Conservation (phyloP, 2,888 invertebrate species). For the Beris morrisii region DNA sequence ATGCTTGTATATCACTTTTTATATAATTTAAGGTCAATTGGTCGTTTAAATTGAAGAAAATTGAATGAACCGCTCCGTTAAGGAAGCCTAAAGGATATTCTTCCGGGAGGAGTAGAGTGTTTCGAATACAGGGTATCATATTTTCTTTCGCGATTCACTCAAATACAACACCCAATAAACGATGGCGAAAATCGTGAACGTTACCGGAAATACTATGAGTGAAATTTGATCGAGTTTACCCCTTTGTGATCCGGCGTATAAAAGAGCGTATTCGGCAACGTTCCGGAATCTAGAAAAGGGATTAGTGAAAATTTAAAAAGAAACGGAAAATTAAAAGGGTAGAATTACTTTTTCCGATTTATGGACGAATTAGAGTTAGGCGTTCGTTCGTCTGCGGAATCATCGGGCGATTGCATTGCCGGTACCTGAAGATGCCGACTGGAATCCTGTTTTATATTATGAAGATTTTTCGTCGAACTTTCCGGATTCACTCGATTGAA, state of each 20-base stretch:
- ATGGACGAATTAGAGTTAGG: conserved; percentile 31
- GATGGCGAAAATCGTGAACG: conserved; percentile 62
- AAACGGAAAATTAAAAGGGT: no score
- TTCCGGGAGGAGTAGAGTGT: background rate
- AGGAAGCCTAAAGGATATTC: no score
- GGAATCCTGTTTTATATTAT: conserved; percentile 24
- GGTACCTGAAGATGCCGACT: conserved; percentile 23
- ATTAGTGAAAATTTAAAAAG: no score
- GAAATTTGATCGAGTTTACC: conserved; percentile 64
- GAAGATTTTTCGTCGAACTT: conserved; percentile 34
- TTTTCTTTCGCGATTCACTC: conserved; percentile 57
- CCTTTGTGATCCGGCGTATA: conserved; percentile 66
- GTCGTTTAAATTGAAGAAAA: no score
- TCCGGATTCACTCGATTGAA: conserved; percentile 44
- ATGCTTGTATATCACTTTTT: no score
- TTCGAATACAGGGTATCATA: conserved; percentile 41
- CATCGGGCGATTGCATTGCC: conserved; percentile 36
- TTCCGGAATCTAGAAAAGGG: conserved; percentile 51
- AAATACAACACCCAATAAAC: conserved; percentile 66
- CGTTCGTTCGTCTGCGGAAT: conserved; percentile 31
- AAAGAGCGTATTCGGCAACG: conserved; percentile 59
- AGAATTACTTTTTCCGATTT: conserved; percentile 39
- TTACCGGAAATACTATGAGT: conserved; percentile 63
- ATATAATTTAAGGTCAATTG: no score
- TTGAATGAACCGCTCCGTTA: no score